These are phyloP conservation scores for Chrosomus eos DNA, from an alignment of 2,797 vertebrate genomes.

Conservation along the genomic window DNA sequence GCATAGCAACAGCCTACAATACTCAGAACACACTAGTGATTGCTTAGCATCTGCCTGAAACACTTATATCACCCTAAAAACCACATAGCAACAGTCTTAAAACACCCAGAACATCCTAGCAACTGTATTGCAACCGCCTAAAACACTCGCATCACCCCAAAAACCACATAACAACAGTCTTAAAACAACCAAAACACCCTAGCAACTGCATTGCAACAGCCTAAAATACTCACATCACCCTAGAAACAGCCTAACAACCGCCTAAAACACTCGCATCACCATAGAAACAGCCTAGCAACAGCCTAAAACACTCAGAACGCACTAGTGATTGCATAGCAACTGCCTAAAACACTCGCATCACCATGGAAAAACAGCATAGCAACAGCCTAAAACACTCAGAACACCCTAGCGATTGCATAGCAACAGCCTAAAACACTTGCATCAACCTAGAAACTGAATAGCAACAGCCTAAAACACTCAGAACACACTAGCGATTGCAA, in stretches of 20 bases:
- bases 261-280: not conserved
- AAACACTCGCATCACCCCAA: not conserved
- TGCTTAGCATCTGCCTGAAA: not conserved
- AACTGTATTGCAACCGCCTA: accelerated
- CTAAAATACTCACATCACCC: accelerated
- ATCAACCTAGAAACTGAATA: not conserved
- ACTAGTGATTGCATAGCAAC: not conserved
- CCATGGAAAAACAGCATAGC: no score
- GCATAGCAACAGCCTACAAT: no score
- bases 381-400: no score
- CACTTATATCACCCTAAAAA: not conserved
- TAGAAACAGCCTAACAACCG: no score
- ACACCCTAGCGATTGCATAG: no score
- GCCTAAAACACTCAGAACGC: not conserved
- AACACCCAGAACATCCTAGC: accelerated
- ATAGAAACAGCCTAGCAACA: accelerated
- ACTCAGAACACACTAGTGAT: no score
- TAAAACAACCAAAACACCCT: accelerated
- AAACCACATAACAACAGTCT: accelerated
- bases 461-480: not conserved
- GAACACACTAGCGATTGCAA: not conserved
- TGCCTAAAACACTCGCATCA: no score
- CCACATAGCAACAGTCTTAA: not conserved
- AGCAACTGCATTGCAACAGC: accelerated
- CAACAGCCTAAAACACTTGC: not conserved